Base-by-base conservation (phyloP, 1,140 invertebrate species). In the Hermatobates lingyangjiaoensis region DNA sequence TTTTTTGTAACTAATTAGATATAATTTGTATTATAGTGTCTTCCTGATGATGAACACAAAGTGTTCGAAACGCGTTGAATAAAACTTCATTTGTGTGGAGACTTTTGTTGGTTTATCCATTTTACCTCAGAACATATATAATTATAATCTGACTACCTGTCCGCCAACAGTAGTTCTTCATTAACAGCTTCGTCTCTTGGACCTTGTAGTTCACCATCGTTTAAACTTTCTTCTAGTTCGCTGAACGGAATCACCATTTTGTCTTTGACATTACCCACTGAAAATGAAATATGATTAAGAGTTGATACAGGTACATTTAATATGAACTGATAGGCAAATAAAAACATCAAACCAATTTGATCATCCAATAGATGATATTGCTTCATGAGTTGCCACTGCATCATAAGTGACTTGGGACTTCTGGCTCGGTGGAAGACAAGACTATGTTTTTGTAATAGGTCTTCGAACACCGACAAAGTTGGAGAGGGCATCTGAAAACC, bases 351-450 rank as follows among this genome's bases (percentile, higher is more conserved):
- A 57, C 86, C 77, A 48, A 75, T 74, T 71, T 96, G 92, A 69
- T 96, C 91, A 0, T 87, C 81, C 28, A 98, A 64, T 1, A 98
- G 68, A 60, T 89, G 81, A 65, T 93, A 94, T 60, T 95, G 89
- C 65, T 92, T 92, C 67, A 98, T 78, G 23, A 90, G 69, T 52
- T 85, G 75, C 93, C 93, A 98, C 66, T 97, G 90, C 28, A 76
- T 76, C 59, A 84, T 73, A 26, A 98, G 66, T 12, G 79, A 70
- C 69, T 90, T 91, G 1, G 87, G 73, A 15, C 88, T 96, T 57
- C 94, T 74, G 23, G 81, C 77, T 44, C 80, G 77, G 66, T 92
- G 87, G 67, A 98, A 97, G 1, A 83, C 71, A 54, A 85, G 76
- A 0, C 82, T 74, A 66, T 92, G 83, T 61, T 83, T 74, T 49